phyloP scores from a whole-genome alignment of 2,888 invertebrate genomes.

The Quadriops clusia region DNA sequence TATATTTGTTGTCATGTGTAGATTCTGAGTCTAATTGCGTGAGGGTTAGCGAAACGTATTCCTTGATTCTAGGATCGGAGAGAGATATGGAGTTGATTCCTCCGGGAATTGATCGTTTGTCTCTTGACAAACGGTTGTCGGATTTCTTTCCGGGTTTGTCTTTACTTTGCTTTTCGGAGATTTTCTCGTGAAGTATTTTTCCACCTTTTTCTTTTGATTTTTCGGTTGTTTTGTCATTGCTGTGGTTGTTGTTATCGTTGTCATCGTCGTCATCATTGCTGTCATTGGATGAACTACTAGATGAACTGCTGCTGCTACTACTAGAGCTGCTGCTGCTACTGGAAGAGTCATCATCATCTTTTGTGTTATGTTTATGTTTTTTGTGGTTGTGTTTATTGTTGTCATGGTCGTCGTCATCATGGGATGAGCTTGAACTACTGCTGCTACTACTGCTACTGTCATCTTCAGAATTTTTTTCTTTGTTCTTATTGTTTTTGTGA shows the following conservation, averaged over 20 bases:
- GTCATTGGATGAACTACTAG: neutral
- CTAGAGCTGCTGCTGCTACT: too few species aligned
- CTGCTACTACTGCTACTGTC: conserved; percentile 7
- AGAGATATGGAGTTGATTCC: conserved; percentile 16
- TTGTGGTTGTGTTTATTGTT: conserved; percentile 2
- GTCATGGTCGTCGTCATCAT: conserved; percentile 9
- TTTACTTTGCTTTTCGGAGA: conserved; percentile 1
- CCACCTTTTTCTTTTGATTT: too few species aligned
- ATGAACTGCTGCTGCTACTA: conserved; percentile 2
- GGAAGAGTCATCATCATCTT: conserved; percentile 4
- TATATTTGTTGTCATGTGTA: conserved; percentile 15
- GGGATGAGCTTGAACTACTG: conserved; percentile 9
- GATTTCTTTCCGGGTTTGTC: too few species aligned
- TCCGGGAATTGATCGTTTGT: conserved; percentile 13
- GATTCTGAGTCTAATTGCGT: conserved; percentile 26
- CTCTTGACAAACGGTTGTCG: conserved; percentile 7
- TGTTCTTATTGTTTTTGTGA: conserved; percentile 9
- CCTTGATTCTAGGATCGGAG: conserved; percentile 19
- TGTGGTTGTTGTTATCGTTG: conserved; percentile 1
- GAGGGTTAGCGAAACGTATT: conserved; percentile 19
- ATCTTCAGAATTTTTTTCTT: conserved; percentile 3
- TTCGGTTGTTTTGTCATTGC: conserved; percentile 10
- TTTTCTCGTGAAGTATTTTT: conserved; percentile 5
- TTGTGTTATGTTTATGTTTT: neutral
- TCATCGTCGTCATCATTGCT: conserved; percentile 7